Percentiles rank a stretch among this genome's conserved stretches.
These are phyloP conservation scores for Zoanthus solanderi DNA, from an alignment of 92 coral and sea anemone genomes.

Conservation along the genomic window DNA sequence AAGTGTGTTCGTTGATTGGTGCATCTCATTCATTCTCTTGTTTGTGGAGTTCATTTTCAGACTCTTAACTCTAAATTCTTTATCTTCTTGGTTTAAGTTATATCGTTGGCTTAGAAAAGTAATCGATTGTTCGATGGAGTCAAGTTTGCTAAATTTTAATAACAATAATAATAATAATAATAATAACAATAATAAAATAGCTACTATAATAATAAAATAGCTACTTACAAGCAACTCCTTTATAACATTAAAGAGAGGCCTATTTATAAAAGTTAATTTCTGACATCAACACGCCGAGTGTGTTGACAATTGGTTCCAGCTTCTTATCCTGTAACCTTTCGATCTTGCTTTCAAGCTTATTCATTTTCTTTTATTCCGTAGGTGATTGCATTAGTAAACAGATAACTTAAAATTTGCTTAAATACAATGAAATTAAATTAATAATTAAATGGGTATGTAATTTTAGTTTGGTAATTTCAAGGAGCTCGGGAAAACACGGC, in stretches of 20 bases:
- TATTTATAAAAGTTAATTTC: neutral
- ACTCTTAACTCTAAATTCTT: neutral
- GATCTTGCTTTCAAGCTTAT: conserved; percentile 24
- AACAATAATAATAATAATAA: too few species aligned
- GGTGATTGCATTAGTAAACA: neutral
- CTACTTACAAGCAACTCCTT: too few species aligned
- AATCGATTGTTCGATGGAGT: neutral
- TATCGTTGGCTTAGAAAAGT: conserved; percentile 25
- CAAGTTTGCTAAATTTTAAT: neutral
- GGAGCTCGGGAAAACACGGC: too few species aligned
- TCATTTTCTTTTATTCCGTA: neutral
- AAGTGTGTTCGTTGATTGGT: conserved; percentile 22
- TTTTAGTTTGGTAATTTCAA: too few species aligned
- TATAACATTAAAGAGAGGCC: too few species aligned
- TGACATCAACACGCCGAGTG: neutral
- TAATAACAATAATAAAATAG: too few species aligned
- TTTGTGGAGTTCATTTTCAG: conserved; percentile 6
- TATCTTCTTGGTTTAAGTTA: neutral
- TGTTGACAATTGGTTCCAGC: neutral
- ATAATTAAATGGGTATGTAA: too few species aligned
- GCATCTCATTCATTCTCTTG: conserved; percentile 22
- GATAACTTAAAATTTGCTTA: conserved; percentile 2
- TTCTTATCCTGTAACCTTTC: neutral
- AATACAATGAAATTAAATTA: neutral
- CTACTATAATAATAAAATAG: too few species aligned